phyloP scores from a whole-genome alignment of 2,797 vertebrate genomes.

The Heteromormyrus szaboi region DNA sequence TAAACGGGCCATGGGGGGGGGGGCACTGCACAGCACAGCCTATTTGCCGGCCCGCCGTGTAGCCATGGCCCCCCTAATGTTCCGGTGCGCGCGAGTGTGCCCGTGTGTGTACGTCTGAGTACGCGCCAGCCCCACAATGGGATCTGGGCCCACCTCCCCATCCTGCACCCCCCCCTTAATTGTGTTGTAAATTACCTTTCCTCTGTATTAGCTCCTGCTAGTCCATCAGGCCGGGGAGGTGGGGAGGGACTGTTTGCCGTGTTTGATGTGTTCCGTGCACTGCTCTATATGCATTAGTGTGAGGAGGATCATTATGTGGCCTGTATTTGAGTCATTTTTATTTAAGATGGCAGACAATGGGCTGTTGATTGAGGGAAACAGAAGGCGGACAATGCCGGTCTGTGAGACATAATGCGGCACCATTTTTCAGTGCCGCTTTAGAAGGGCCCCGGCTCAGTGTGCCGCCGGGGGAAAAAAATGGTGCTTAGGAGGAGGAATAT shows the following conservation, averaged over 20 bases:
- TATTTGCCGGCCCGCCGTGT: constrained; percentile 52
- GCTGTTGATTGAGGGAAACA: constrained; percentile 99
- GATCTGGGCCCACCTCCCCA: constrained; percentile 50
- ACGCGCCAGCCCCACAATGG: constrained; percentile 30
- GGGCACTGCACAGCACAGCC: constrained; percentile 51
- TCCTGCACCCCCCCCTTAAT: constrained; percentile 40
- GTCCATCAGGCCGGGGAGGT: constrained; percentile 56
- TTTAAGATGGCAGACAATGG: constrained; percentile 99
- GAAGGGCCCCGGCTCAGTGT: constrained; percentile 95
- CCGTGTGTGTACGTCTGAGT: constrained; percentile 45
- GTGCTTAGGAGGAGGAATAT: constrained; percentile 99
- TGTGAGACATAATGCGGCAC: constrained; percentile 98
- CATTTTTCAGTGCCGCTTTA: constrained; percentile 92
- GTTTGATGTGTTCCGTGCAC: constrained; percentile 60
- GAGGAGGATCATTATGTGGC: constrained; percentile 98
- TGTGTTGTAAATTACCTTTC: constrained; percentile 76
- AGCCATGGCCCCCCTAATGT: not conserved
- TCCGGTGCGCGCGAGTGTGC: not conserved
- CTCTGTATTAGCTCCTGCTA: constrained; percentile 51
- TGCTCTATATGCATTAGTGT: constrained; percentile 88
- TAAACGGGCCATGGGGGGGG: constrained; percentile 24
- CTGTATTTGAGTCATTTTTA: constrained; percentile 99
- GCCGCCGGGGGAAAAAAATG: constrained; percentile 81
- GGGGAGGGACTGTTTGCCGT: constrained; percentile 11
- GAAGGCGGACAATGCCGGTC: constrained; percentile 98